Evolutionary conservation across 2,888 invertebrate species (phyloP), one percentile per base, ranked within the genome.

Genomic region (Taenaris catops): DNA sequence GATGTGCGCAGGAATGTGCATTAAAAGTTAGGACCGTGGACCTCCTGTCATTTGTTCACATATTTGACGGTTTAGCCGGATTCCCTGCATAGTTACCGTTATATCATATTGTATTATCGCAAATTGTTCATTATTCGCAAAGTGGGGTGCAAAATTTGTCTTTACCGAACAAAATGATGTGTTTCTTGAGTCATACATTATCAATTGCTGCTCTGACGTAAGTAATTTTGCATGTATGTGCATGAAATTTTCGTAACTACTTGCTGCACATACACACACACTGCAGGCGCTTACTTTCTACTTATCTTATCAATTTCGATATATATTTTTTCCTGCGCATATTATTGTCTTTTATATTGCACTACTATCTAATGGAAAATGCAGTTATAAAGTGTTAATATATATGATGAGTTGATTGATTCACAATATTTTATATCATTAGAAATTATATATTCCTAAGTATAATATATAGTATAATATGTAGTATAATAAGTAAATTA

Each of bases 1-100:
- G n/a, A 68, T 72, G 62, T 65, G 62, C 58, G 49, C 51, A 62
- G 65, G 60, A 66, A 69, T 67, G 66, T 67, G 59, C 61, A 65
- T 70, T 69, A 65, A 54, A n/a, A n/a, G n/a, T n/a, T n/a, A n/a
- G n/a, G 49, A 49, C 48, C 49, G 47, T 44, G 51, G 49, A 51
- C 46, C 53, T 50, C 44, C 50, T 51, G 50, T 50, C 51, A 49
- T 46, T 45, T 48, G 45, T 38, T 49, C 41, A 38, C 34, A 46
- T 33, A 40, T 48, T 34, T 36, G 44, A 39, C 18, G 1, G 34
- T 50, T 49, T 45, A 42, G 44, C 43, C 41, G 44, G 46, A 54
- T 51, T 53, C 41, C 43, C 35, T 46, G 45, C 43, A 46, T 48
- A 46, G 34, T 46, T 48, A 47, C 52, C 48, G 49, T 55, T 53